Base-by-base conservation (phyloP, 2,888 invertebrate genomes). In the Sicus ferrugineus region DNA sequence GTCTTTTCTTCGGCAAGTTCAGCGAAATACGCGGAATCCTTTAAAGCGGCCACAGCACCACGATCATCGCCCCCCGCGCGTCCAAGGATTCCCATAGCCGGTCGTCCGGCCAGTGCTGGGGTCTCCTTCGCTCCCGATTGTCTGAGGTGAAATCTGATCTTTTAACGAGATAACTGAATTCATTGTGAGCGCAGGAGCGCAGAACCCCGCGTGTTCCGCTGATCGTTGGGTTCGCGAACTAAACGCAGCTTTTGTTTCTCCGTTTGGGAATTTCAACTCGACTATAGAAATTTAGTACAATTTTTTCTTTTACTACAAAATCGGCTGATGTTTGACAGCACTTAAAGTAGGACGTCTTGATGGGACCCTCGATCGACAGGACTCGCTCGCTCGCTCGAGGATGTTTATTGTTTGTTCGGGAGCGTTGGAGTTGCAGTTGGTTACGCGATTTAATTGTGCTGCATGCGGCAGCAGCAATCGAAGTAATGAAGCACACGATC, bases 391-490 rank as follows among this genome's bases (percentile, higher is more conserved):
- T n/a, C n/a, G 54, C 59, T 46, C 1, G 23, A 67, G 67, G 52
- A 56, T 65, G 58, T 69, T 61, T 64, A 71, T 73, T 70, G 64
- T 70, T 31, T 52, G 14, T 26, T 69, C 48, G n/a, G n/a, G n/a
- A n/a, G n/a, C n/a, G n/a, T n/a, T n/a, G n/a, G n/a, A n/a, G n/a
- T n/a, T 70, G 68, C 68, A 56, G 70, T 72, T 70, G 28, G 70
- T 72, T 73, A 72, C 73, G 74, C 46, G 63, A 69, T 69, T 73
- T 73, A 75, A 75, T 76, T 75, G 75, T 76, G 70, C 56, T 66
- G 71, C 65, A 69, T 48, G 30, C n/a, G 28, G 34, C 26, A 71
- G 54, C 23, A 52, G 19, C 42, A 42, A 38, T 26, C 38, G 19
- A 26, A 62, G 52, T 21, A 46, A 46, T 46, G 19, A 54, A 54